Evolutionary conservation across 2,888 invertebrate genomes (phyloP), one percentile per base, ranked within the genome.

Genomic region (Ennomos fuscantarius): DNA sequence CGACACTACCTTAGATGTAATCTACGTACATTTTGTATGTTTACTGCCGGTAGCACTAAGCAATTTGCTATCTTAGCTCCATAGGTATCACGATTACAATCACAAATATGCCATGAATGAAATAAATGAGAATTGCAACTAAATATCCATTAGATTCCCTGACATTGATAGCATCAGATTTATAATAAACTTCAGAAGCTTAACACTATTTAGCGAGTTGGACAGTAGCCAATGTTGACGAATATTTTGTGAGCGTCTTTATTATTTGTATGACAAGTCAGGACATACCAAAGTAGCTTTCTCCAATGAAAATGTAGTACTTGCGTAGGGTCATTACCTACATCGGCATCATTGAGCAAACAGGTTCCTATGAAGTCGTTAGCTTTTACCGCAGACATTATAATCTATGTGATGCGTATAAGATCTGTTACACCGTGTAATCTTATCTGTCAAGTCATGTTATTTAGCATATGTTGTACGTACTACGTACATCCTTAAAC

Each of bases 141-240:
- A 49, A 54, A 59, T 59, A 59, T 11, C 40, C 44, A 49, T 48
- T 58, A 40, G 46, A 48, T 41, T 13, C 40, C 9, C 8, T 43
- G 48, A 55, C 54, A 37, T 31, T 37, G 53, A 53, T 53, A 47
- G 32, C 41, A 13, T 32, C 44, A 48, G 35, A 57, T 42, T 51
- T 48, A 37, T 48, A 24, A 24, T 44, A 42, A 39, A 34, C 34
- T 42, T 37, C 34, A 34, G 42, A 59, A 56, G 55, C 56, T 45
- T 42, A 52, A 52, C 57, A 63, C 69, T 53, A 62, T 46, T 55
- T 41, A 55, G 62, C 62, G 49, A 50, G 55, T 56, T 76, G 76
- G 75, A 66, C 37, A 10, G 11, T 39, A 49, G 72, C 76, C 74
- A 76, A 66, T 66, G 66, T 70, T 73, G 66, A 66, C 66, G 66